Percentiles rank a stretch among this genome's conserved stretches.
Conservation (phyloP, 2,888 invertebrate species). For the Conomelus anceps region DNA sequence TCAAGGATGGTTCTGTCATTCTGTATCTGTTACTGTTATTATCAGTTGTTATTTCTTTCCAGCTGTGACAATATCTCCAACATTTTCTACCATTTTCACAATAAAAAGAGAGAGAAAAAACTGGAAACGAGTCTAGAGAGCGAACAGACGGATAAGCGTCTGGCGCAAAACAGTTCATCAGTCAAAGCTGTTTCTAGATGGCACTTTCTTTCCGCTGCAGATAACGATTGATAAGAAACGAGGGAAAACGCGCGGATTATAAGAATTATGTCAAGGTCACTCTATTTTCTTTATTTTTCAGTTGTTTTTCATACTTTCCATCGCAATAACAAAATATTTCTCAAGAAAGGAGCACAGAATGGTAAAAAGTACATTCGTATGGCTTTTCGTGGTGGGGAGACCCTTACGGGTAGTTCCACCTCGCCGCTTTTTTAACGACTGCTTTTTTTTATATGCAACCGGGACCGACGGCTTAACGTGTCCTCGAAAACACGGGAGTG, state of each 20-base stretch:
- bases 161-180: background rate
- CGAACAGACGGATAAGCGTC: background rate
- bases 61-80: background rate
- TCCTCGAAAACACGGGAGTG: too few species aligned
- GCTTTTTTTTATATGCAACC: too few species aligned
- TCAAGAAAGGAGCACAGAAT: too few species aligned
- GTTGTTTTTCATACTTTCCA: too few species aligned
- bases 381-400: too few species aligned
- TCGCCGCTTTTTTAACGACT: too few species aligned
- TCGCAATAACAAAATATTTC: too few species aligned
- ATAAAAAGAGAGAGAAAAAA: background rate
- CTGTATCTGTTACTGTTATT: background rate
- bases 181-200: background rate
- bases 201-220: background rate
- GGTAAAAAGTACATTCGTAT: too few species aligned
- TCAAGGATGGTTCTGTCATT: background rate
- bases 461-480: too few species aligned
- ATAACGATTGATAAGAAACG: too few species aligned
- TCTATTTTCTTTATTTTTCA: background rate
- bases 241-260: background rate
- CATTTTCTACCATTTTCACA: background rate
- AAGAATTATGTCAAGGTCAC: background rate
- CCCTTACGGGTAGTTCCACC: too few species aligned
- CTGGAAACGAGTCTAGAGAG: background rate
- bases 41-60: background rate